Conservation (phyloP, 2,888 invertebrate genomes). For the Cosmorhoe ocellata region DNA sequence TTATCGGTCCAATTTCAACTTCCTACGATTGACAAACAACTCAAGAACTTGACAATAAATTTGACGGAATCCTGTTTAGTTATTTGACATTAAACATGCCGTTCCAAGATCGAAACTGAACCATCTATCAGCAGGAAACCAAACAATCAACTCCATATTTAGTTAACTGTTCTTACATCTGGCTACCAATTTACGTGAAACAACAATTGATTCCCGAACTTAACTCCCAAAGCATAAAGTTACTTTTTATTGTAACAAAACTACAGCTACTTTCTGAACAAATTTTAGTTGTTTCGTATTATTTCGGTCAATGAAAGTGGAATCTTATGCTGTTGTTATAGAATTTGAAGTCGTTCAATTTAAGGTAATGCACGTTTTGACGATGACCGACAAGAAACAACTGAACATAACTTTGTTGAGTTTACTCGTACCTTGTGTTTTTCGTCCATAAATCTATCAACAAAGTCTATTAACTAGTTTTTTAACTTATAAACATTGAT, state of each 20-base stretch:
- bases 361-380: constrained; percentile 51
- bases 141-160: constrained; percentile 70
- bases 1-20: constrained; percentile 20
- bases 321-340: constrained; percentile 2
- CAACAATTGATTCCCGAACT: constrained; percentile 35
- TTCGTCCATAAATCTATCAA: constrained; percentile 58
- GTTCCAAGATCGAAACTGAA: constrained; percentile 34
- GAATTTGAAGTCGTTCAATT: constrained; percentile 10
- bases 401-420: constrained; percentile 60
- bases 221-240: constrained; percentile 23
- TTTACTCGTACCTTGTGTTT: constrained; percentile 55
- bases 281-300: background rate
- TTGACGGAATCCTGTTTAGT: constrained; percentile 34
- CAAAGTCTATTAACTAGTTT: constrained; percentile 45
- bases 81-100: constrained; percentile 35
- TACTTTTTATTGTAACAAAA: constrained; percentile 10
- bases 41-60: constrained; percentile 25
- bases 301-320: constrained; percentile 6
- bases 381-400: constrained; percentile 69
- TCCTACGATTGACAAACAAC: constrained; percentile 25
- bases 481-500: constrained; percentile 14
- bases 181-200: constrained; percentile 35
- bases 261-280: background rate
- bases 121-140: constrained; percentile 65
- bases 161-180: constrained; percentile 66